Evolutionary conservation across 1,140 invertebrate species (phyloP), one percentile per base, ranked within the genome.

Genomic region (Brachystomella parvula): DNA sequence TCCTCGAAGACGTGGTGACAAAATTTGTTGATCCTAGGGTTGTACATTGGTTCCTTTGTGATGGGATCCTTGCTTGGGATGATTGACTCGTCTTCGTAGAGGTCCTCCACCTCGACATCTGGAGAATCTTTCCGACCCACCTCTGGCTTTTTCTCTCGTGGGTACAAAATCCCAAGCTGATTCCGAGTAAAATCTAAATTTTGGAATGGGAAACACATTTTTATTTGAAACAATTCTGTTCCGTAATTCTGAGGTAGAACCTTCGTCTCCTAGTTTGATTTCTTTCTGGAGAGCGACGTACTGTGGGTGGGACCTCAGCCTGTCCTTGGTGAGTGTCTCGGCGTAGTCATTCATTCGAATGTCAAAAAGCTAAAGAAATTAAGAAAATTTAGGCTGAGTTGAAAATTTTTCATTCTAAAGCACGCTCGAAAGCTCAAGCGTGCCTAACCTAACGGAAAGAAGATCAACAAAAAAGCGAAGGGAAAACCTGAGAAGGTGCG

Each of bases 1-100:
- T 57, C 32, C 6, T 72, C 71, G 47, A 67, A 72, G 15, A 72
- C 49, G 35, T 72, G 71, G 32, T 72, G 53, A 24, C 71, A 72
- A 39, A 28, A 64, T 30, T 65, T 69, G 53, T 69, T 72, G n/a
- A 31, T 30, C 2, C 67, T 3, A 0, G 71, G 65, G 26, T 26
- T 30, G 6, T 24, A 19, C 47, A 72, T 72, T 2, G 67, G 67
- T 24, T 63, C n/a, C 19, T 65, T 64, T 9, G 61, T 62, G 19
- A 72, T 57, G 2, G 71, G 71, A 30, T 72, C 71, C 2, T 69
- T 47, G 0, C 47, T 58, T 1, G 71, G 71, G 0, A 72, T 49
- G 33, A 65, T 31, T n/a, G 58, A 64, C 6, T 64, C 47, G 26
- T 71, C 70, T 9, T 67, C 65, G 12, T 53, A 57, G 24, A 24